Conservation (phyloP, 2,797 vertebrate species). For the Psittacula echo region DNA sequence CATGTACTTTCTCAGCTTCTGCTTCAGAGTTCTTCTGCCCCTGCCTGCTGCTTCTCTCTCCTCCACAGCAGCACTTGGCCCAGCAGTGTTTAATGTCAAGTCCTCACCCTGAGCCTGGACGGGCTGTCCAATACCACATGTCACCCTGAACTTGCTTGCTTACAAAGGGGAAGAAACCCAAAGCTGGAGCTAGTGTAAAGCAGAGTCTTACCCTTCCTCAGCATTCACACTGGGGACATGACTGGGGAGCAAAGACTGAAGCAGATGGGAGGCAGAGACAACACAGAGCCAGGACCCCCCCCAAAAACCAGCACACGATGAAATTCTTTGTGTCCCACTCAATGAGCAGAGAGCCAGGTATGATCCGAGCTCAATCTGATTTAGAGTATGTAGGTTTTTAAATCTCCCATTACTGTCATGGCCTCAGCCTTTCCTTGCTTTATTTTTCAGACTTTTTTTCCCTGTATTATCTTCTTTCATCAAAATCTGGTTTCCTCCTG, state of each 20-base stretch:
- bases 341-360: not conserved
- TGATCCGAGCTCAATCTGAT: not conserved
- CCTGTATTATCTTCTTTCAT: conserved; percentile 67
- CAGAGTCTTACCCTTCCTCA: not conserved
- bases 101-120: rapidly evolving
- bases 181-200: not conserved
- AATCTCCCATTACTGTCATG: conserved; percentile 12
- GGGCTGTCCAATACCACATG: not conserved
- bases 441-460: conserved; percentile 13
- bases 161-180: not conserved
- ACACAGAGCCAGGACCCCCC: not conserved
- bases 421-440: conserved; percentile 27
- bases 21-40: not conserved
- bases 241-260: not conserved
- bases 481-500: conserved; percentile 68
- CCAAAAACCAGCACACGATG: not conserved
- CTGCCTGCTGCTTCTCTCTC: not conserved
- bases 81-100: not conserved
- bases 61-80: rapidly evolving
- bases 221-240: rapidly evolving
- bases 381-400: not conserved
- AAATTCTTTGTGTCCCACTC: not conserved
- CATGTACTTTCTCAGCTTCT: not conserved
- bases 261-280: rapidly evolving
- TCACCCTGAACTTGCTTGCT: not conserved